phyloP scores from a whole-genome alignment of 2,113 vertebrate species.

The Brachirus orientalis region DNA sequence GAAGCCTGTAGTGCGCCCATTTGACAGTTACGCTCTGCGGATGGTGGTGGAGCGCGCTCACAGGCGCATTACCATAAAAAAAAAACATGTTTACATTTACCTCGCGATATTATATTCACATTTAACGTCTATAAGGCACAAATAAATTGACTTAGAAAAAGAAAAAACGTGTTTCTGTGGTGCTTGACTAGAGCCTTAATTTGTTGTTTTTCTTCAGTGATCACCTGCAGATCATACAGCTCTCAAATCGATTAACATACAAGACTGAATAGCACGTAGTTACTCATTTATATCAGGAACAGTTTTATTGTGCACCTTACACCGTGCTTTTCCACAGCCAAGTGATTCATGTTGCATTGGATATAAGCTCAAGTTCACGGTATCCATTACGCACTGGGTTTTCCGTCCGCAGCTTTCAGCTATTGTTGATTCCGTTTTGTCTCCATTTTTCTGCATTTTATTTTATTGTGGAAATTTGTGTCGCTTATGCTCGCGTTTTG shows the following conservation, averaged over 20 bases:
- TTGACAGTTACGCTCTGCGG: not conserved
- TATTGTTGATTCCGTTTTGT: slow-evolving; percentile 47
- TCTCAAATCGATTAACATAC: not conserved
- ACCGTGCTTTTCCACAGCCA: not conserved
- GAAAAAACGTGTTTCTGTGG: too few species aligned
- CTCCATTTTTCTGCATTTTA: not conserved
- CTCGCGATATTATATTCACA: too few species aligned
- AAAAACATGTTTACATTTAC: not conserved
- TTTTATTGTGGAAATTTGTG: slow-evolving; percentile 1
- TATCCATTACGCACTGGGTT: slow-evolving; percentile 26
- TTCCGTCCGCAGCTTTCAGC: slow-evolving; percentile 10
- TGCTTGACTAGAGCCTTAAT: too few species aligned
- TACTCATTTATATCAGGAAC: not conserved
- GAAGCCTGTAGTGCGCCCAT: not conserved
- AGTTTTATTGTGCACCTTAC: not conserved
- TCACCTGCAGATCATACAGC: slow-evolving; percentile 12
- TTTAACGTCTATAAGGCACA: not conserved
- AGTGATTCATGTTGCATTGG: not conserved
- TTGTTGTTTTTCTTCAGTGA: slow-evolving; percentile 7
- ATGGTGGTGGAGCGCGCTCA: not conserved
- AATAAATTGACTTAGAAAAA: not conserved
- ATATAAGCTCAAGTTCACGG: not conserved
- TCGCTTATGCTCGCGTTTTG: slow-evolving; percentile 11
- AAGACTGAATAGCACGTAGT: not conserved
- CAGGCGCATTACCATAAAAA: not conserved